These are phyloP conservation scores for Anthopleura sola DNA, from an alignment of 64 coral and sea anemone genomes.

Conservation along the genomic window DNA sequence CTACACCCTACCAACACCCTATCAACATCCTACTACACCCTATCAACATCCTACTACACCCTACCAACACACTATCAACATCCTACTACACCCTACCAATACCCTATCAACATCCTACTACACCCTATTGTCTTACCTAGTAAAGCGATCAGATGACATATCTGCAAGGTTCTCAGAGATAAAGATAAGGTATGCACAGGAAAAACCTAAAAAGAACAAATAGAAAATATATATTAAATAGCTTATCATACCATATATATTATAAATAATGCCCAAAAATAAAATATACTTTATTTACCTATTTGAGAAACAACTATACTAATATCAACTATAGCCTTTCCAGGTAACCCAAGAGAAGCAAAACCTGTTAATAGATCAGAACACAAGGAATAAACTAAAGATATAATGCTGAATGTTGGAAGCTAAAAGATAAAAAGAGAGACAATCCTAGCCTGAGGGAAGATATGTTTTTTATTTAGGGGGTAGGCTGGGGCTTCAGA, in stretches of 20 bases:
- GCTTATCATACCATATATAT: not conserved
- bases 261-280: no score
- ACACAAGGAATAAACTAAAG: not conserved
- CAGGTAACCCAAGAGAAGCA: slow-evolving; percentile 37
- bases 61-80: no score
- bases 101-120: no score
- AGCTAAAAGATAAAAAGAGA: not conserved
- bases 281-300: not conserved
- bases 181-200: slow-evolving; percentile 98
- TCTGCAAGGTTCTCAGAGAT: slow-evolving; percentile 89
- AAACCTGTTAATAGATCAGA: slow-evolving; percentile 25
- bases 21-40: no score
- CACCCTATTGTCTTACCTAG: slow-evolving; percentile 53
- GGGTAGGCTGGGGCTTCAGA: no score
- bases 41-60: no score
- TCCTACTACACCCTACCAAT: no score
- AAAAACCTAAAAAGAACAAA: slow-evolving; percentile 82
- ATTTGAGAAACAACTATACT: slow-evolving; percentile 69
- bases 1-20: no score
- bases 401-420: not conserved
- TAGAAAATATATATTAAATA: not conserved
- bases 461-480: no score
- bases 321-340: slow-evolving; percentile 48
- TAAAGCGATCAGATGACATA: slow-evolving; percentile 58
- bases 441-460: no score